Percentiles rank a stretch among this genome's conserved stretches.
Evolutionary conservation across 2,797 vertebrate species (phyloP).

Genomic region (Carapus acus): DNA sequence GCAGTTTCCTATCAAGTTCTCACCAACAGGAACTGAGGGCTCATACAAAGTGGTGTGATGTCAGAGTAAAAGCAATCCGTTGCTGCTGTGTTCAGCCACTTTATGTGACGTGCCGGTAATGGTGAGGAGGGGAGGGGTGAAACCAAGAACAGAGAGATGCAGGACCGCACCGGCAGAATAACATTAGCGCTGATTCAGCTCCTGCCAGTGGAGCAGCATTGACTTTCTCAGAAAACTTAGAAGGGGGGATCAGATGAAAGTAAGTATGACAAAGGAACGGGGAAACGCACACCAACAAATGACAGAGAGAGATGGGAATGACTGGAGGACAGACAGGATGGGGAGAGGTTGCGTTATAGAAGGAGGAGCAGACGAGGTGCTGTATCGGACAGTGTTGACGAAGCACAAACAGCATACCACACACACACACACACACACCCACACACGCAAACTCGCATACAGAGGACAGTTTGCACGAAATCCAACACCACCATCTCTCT

Average conservation of each 20-base stretch:
- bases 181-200: conserved; percentile 72
- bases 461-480: conserved; percentile 57
- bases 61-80: conserved; percentile 40
- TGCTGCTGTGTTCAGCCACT: conserved; percentile 50
- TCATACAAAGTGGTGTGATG: conserved; percentile 49
- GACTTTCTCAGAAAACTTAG: conserved; percentile 62
- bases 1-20: conserved; percentile 24
- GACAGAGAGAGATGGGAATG: conserved; percentile 38
- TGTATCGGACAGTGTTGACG: conserved; percentile 41
- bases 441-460: conserved; percentile 20
- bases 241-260: conserved; percentile 43
- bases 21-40: conserved; percentile 38
- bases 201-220: conserved; percentile 55
- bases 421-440: conserved; percentile 22
- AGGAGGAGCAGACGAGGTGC: conserved; percentile 50
- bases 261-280: conserved; percentile 40
- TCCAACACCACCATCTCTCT: conserved; percentile 59
- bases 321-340: conserved; percentile 39
- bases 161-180: conserved; percentile 41
- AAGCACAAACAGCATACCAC: conserved; percentile 42
- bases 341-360: conserved; percentile 31
- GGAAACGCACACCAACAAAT: conserved; percentile 20
- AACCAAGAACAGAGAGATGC: conserved; percentile 30
- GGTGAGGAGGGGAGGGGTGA: conserved; percentile 22
- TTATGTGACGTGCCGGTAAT: conserved; percentile 47